These are phyloP conservation scores for Phrynosoma platyrhinos DNA, from an alignment of 2,113 vertebrate genomes.

Conservation along the genomic window DNA sequence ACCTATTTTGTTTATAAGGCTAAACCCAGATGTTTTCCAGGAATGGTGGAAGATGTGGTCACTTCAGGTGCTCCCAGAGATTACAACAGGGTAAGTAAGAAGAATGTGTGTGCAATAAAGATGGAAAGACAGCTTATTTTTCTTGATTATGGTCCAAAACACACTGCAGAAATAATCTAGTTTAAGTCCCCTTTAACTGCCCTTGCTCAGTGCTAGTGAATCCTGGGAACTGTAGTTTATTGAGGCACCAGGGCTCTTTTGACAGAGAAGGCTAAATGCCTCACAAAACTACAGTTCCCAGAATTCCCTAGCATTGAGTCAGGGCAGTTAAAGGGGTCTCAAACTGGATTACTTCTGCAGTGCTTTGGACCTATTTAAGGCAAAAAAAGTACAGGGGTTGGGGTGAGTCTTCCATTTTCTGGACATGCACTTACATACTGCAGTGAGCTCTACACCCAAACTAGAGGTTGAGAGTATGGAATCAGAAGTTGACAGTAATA, in stretches of 20 bases:
- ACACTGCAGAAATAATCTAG: too few species aligned
- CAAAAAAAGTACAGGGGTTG: background rate
- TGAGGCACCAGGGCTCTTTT: too few species aligned
- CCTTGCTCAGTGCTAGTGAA: too few species aligned
- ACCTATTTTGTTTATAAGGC: background rate
- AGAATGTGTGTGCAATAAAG: background rate
- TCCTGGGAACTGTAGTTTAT: too few species aligned
- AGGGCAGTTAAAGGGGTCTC: too few species aligned
- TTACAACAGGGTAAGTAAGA: too few species aligned
- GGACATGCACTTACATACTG: background rate
- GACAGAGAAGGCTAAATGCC: too few species aligned
- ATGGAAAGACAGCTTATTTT: background rate
- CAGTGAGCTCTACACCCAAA: background rate
- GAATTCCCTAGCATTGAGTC: too few species aligned
- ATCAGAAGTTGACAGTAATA: background rate
- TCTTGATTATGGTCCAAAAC: background rate
- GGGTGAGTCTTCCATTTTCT: background rate
- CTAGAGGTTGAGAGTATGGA: background rate
- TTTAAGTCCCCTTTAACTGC: too few species aligned
- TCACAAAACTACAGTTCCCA: too few species aligned
- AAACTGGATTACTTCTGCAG: too few species aligned
- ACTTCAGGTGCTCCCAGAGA: background rate
- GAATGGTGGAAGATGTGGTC: background rate
- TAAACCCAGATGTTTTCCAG: background rate
- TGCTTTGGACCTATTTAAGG: too few species aligned